Evolutionary conservation across 2,797 vertebrate species (phyloP).

Genomic region (Rhinatrema bivittatum): DNA sequence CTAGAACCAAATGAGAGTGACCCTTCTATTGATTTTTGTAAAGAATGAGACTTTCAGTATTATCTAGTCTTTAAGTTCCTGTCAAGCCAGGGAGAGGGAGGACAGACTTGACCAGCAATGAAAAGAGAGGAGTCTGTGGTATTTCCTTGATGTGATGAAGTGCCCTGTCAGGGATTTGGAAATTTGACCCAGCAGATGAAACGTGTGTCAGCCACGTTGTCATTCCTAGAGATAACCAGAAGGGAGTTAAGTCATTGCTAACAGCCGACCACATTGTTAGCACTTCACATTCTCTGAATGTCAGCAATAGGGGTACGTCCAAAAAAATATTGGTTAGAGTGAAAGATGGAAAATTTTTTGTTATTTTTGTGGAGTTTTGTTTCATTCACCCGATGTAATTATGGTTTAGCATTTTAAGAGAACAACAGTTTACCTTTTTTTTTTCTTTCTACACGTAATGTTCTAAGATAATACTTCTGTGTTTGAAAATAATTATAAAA

Average conservation of each 20-base stretch:
- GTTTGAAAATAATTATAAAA: too few species aligned
- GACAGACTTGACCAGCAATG: slow-evolving; percentile 20
- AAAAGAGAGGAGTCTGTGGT: slow-evolving; percentile 45
- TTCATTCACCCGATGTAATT: slow-evolving; percentile 19
- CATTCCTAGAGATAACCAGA: slow-evolving; percentile 46
- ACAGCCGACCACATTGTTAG: slow-evolving; percentile 51
- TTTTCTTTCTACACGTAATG: too few species aligned
- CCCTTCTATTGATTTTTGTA: slow-evolving; percentile 19
- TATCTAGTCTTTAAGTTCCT: slow-evolving; percentile 40
- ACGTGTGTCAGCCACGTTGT: slow-evolving; percentile 50
- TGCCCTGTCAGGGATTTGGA: slow-evolving; percentile 69
- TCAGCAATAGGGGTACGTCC: slow-evolving; percentile 45
- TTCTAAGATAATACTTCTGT: too few species aligned
- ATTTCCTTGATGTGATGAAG: slow-evolving; percentile 73
- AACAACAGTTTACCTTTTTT: background rate
- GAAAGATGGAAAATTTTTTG: slow-evolving; percentile 49
- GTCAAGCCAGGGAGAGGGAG: slow-evolving; percentile 26
- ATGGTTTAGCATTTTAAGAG: slow-evolving; percentile 22
- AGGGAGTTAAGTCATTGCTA: slow-evolving; percentile 35
- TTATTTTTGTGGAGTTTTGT: slow-evolving; percentile 29
- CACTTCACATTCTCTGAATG: slow-evolving; percentile 51
- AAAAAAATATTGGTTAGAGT: slow-evolving; percentile 49
- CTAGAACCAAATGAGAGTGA: slow-evolving; percentile 31
- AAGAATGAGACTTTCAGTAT: slow-evolving; percentile 26
- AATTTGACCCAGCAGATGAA: slow-evolving; percentile 69